A percentile compares a stretch with the other conserved stretches of the same genome.
These are phyloP conservation scores for Hormaphis cornu DNA, from an alignment of 1,140 invertebrate species.

Conservation along the genomic window DNA sequence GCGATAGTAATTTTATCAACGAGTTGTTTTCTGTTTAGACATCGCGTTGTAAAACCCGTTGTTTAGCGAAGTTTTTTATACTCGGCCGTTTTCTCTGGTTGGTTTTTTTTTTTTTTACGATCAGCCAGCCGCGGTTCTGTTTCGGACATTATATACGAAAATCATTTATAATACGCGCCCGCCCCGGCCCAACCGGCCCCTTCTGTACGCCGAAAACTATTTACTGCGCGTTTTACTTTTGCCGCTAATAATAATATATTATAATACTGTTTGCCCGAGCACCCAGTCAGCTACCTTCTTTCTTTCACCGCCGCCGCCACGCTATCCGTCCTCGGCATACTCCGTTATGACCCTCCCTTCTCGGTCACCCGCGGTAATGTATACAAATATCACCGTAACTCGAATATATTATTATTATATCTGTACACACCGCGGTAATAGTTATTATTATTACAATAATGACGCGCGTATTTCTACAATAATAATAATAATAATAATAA, in stretches of 20 bases:
- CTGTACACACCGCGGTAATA: too few relatives aligned
- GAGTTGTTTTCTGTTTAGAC: background rate
- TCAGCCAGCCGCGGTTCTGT: background rate
- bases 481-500: too few relatives aligned
- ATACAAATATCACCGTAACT: conserved; percentile 11
- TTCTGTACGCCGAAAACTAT: background rate
- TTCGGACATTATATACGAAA: conserved; percentile 27
- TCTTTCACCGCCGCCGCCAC: too few relatives aligned
- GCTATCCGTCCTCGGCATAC: background rate
- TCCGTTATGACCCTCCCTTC: background rate
- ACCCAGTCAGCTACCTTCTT: background rate
- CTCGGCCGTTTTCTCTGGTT: background rate
- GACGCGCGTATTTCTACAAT: conserved; percentile 2
- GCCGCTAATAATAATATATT: too few relatives aligned
- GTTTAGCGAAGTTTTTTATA: too few relatives aligned
- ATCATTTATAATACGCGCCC: conserved; percentile 20
- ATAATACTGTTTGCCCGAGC: too few relatives aligned
- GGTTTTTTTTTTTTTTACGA: conserved; percentile 7
- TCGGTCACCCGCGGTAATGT: background rate
- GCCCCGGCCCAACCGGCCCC: background rate
- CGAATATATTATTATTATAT: too few relatives aligned
- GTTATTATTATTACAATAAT: conserved; percentile 27
- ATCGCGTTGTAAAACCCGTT: too few relatives aligned
- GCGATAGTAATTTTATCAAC: background rate
- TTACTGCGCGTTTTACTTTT: background rate